phyloP scores from a whole-genome alignment of 2,113 vertebrate species.

The Epinephelus cyanopodus region DNA sequence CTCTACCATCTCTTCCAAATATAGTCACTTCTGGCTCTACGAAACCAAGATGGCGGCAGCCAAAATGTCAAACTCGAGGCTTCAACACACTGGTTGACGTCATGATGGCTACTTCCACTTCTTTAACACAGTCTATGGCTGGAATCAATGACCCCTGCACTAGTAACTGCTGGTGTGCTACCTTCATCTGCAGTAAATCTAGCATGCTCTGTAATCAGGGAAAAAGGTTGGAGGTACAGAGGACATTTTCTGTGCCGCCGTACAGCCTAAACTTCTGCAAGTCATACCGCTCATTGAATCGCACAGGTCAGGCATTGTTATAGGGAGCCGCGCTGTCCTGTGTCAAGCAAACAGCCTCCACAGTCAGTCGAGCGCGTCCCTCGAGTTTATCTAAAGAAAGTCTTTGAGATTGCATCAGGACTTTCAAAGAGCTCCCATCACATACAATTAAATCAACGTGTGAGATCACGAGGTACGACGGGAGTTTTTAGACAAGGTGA shows the following conservation, averaged over 20 bases:
- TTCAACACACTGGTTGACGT: no score
- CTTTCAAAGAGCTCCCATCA: conserved; percentile 58
- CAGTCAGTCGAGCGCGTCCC: conserved; percentile 12
- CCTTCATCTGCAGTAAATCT: conserved; percentile 50
- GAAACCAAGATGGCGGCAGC: no score
- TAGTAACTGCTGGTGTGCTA: conserved; percentile 58
- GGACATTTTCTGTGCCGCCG: not conserved
- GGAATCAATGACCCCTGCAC: conserved; percentile 26
- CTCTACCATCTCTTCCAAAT: no score
- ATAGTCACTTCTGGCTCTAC: no score
- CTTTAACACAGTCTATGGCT: not conserved
- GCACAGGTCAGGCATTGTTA: conserved; percentile 27
- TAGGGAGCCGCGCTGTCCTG: not conserved
- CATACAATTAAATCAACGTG: conserved; percentile 55
- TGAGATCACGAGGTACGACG: conserved; percentile 33
- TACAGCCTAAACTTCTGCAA: not conserved
- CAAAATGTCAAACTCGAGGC: no score
- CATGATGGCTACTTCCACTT: no score
- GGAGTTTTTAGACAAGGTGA: conserved; percentile 63
- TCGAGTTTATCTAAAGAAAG: conserved; percentile 50
- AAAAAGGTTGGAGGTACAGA: not conserved
- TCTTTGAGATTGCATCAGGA: conserved; percentile 67
- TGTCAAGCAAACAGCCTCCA: not conserved
- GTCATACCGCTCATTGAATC: not conserved
- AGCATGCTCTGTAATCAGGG: conserved; percentile 19